Evolutionary conservation across 2,113 vertebrate species (phyloP).

Genomic region (Gymnobelideus leadbeateri): DNA sequence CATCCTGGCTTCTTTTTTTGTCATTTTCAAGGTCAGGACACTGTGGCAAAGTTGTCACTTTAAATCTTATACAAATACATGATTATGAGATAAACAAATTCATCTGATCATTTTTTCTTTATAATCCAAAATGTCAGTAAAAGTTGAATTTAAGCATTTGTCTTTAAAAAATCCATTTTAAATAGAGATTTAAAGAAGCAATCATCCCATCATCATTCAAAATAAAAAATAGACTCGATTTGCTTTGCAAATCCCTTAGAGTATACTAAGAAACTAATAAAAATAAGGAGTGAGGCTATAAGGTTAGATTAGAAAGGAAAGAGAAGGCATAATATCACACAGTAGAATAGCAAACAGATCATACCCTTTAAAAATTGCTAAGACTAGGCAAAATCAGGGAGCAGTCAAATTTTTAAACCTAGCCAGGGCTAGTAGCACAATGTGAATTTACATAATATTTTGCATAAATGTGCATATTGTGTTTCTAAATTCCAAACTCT

Average conservation of each 20-base stretch:
- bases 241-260: constrained; percentile 24
- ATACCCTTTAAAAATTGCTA: constrained; percentile 48
- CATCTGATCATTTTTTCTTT: background rate
- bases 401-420: constrained; percentile 50
- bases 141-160: background rate
- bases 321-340: background rate
- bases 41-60: background rate
- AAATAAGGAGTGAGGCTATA: constrained; percentile 9
- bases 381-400: constrained; percentile 23
- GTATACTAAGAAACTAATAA: constrained; percentile 43
- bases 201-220: constrained; percentile 3
- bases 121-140: constrained; percentile 10
- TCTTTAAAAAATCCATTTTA: constrained; percentile 34
- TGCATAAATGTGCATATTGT: background rate
- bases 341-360: constrained; percentile 14
- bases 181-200: constrained; percentile 39
- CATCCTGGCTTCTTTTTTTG: background rate
- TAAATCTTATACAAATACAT: background rate
- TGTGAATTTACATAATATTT: constrained; percentile 23
- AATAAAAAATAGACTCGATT: constrained; percentile 45
- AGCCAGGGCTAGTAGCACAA: constrained; percentile 39
- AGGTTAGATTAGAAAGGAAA: background rate
- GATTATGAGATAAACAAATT: constrained; percentile 11
- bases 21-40: background rate
- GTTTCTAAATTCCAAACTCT: background rate